These are phyloP conservation scores for Lepidocyrtoides sp. DNA, from an alignment of 2,888 invertebrate species.

Conservation along the genomic window DNA sequence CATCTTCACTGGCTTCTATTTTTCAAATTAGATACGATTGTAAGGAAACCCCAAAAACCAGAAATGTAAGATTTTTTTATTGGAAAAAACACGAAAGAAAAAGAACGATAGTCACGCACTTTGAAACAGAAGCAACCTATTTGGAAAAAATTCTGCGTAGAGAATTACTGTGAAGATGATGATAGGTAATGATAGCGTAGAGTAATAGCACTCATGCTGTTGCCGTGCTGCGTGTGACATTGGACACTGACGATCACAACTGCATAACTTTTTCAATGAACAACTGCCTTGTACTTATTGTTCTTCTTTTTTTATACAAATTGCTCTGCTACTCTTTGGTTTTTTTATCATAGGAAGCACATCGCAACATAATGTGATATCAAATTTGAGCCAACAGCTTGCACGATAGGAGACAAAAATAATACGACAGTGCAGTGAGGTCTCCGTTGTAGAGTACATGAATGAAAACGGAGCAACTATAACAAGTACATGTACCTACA, in stretches of 20 bases:
- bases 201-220: slow-evolving; percentile 16
- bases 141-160: slow-evolving; percentile 16
- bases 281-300: background rate
- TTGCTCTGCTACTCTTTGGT: background rate
- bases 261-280: background rate
- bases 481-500: background rate
- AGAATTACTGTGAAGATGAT: slow-evolving; percentile 26
- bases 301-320: background rate
- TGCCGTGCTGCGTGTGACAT: slow-evolving; percentile 61
- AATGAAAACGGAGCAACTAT: background rate
- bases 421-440: too few relatives aligned
- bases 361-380: slow-evolving; percentile 35
- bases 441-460: background rate
- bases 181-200: slow-evolving; percentile 2
- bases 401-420: background rate
- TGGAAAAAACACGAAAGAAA: too few relatives aligned
- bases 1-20: slow-evolving; percentile 2
- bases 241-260: slow-evolving; percentile 38
- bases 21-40: slow-evolving; percentile 45
- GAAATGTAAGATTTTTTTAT: background rate
- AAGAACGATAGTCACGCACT: slow-evolving; percentile 22
- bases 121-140: background rate
- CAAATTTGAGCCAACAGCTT: background rate
- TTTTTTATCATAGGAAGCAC: slow-evolving; percentile 50
- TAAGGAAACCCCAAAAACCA: background rate